Percentiles rank a stretch among this genome's conserved stretches.
These are phyloP conservation scores for Perognathus longimembris DNA, from an alignment of 2,113 vertebrate genomes.

Conservation along the genomic window DNA sequence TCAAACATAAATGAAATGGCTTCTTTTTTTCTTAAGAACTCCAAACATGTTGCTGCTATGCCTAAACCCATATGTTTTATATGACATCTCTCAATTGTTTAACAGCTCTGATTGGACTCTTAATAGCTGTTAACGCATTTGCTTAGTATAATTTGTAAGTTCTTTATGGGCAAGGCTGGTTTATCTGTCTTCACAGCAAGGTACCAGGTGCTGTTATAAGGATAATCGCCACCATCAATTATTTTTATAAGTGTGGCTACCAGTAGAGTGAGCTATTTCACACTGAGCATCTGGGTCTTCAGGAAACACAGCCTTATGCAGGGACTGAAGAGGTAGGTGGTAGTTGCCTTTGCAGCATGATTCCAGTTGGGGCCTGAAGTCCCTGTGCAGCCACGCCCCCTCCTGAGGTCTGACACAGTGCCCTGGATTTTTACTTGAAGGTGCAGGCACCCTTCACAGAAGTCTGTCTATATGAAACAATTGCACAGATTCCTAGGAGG, in stretches of 20 bases:
- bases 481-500: not conserved
- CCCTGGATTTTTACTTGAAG: not conserved
- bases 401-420: constrained; percentile 41
- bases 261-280: constrained; percentile 15
- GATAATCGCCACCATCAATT: constrained; percentile 56
- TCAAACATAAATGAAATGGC: constrained; percentile 9
- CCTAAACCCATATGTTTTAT: constrained; percentile 65
- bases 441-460: not conserved
- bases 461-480: not conserved
- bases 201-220: constrained; percentile 60
- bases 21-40: constrained; percentile 45
- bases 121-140: constrained; percentile 72
- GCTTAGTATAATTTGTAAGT: constrained; percentile 70
- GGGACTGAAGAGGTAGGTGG: not conserved
- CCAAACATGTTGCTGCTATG: constrained; percentile 47
- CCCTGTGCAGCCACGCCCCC: not conserved
- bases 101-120: constrained; percentile 71
- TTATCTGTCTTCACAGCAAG: constrained; percentile 68
- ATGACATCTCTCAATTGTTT: constrained; percentile 76
- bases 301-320: not conserved
- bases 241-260: constrained; percentile 36
- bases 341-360: not conserved
- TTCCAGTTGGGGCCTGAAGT: not conserved
- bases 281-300: not conserved
- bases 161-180: constrained; percentile 65